A percentile compares a stretch with the other conserved stretches of the same genome.
phyloP scores from a whole-genome alignment of 2,888 invertebrate genomes.

The Pterobdella sp. region DNA sequence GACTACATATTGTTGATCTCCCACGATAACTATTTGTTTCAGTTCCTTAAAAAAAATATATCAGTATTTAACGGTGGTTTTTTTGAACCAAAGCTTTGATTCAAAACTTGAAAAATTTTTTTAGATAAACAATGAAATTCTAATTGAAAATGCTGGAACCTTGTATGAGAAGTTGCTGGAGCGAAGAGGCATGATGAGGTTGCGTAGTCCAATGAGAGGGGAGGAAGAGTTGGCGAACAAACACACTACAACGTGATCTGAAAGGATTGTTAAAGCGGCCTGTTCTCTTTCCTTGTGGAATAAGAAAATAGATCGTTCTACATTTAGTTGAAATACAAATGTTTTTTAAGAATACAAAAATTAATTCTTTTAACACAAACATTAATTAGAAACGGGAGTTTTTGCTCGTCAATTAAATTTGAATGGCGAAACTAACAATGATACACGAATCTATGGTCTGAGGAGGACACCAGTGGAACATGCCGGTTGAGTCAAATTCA shows the following conservation, averaged over 20 bases:
- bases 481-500: slow-evolving; percentile 88
- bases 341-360: too few relatives aligned
- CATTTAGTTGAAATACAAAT: too few relatives aligned
- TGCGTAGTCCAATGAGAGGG: slow-evolving; percentile 91
- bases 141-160: slow-evolving; percentile 81
- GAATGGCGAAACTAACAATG: slow-evolving; percentile 62
- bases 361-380: too few relatives aligned
- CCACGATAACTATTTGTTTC: slow-evolving; percentile 98
- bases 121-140: too few relatives aligned
- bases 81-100: too few relatives aligned
- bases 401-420: too few relatives aligned
- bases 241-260: slow-evolving; percentile 74
- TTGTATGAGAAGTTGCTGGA: slow-evolving; percentile 84
- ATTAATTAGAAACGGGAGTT: too few relatives aligned
- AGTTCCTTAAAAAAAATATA: too few relatives aligned
- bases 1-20: slow-evolving; percentile 94
- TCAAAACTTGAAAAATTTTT: too few relatives aligned
- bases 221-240: slow-evolving; percentile 99
- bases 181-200: slow-evolving; percentile 97
- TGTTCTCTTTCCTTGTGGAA: slow-evolving; percentile 81
- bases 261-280: slow-evolving; percentile 70
- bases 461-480: slow-evolving; percentile 99
- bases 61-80: too few relatives aligned
- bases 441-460: slow-evolving; percentile 94
- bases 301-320: too few relatives aligned